A percentile compares a stretch with the other conserved stretches of the same genome.
Conservation (phyloP, 1,140 invertebrate genomes). For the Hycleus phaleratus region DNA sequence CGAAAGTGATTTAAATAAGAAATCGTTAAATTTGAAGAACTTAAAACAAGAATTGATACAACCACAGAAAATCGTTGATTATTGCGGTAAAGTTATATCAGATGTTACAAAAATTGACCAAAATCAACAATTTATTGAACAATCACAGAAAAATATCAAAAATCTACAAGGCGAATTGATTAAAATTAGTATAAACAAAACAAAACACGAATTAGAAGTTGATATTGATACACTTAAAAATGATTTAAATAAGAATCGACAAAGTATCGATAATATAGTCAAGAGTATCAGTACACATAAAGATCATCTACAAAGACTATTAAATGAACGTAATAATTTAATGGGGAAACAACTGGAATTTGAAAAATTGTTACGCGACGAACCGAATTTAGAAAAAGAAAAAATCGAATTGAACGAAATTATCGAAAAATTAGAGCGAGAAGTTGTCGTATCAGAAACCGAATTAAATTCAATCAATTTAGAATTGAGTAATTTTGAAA, state of each 20-base stretch:
- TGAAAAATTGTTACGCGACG: slow-evolving; percentile 13
- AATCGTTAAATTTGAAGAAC: slow-evolving; percentile 16
- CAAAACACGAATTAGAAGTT: slow-evolving; percentile 43
- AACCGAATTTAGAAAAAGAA: slow-evolving; percentile 1
- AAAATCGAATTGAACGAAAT: slow-evolving; percentile 11
- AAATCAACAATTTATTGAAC: slow-evolving; percentile 27
- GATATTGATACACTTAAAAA: slow-evolving; percentile 41
- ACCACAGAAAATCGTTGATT: slow-evolving; percentile 24
- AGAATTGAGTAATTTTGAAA: slow-evolving; percentile 11
- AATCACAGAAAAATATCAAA: slow-evolving; percentile 18
- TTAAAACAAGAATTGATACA: slow-evolving; percentile 20
- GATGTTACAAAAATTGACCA: slow-evolving; percentile 34
- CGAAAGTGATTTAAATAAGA: slow-evolving; percentile 18
- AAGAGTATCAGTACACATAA: slow-evolving; percentile 25
- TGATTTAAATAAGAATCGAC: slow-evolving; percentile 27
- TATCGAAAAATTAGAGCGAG: background rate
- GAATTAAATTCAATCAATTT: slow-evolving; percentile 1
- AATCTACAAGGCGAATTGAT: slow-evolving; percentile 41
- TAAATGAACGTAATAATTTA: slow-evolving; percentile 23
- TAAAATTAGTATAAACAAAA: slow-evolving; percentile 40
- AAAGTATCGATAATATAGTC: slow-evolving; percentile 18
- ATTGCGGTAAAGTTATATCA: slow-evolving; percentile 22
- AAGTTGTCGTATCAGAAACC: background rate
- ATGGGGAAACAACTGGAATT: slow-evolving; percentile 23
- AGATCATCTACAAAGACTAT: slow-evolving; percentile 25